Percentiles rank a stretch among this genome's conserved stretches.
Conservation (phyloP, 2,888 invertebrate species). For the Sericinus montela region DNA sequence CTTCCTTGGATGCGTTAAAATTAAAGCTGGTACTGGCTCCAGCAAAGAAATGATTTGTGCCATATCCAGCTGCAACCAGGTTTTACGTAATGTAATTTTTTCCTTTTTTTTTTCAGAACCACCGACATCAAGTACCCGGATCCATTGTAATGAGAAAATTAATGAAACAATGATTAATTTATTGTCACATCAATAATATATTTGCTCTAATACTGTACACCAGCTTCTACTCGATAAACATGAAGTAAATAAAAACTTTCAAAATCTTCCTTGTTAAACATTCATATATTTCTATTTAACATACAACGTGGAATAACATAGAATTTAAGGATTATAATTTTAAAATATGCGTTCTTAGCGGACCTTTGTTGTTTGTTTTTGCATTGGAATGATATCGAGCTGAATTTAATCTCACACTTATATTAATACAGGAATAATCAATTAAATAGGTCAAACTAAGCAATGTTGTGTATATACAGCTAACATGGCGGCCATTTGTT, state of each 20-base stretch:
- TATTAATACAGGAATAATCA: constrained; percentile 29
- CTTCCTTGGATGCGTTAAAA: no score
- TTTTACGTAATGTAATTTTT: no score
- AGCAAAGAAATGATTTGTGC: no score
- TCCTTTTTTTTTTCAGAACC: constrained; percentile 31
- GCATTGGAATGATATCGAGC: constrained; percentile 75
- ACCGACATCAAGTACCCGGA: constrained; percentile 33
- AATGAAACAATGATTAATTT: constrained; percentile 53
- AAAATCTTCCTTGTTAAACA: constrained; percentile 50
- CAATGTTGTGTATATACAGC: constrained; percentile 35
- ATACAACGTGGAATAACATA: constrained; percentile 69
- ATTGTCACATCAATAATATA: constrained; percentile 58
- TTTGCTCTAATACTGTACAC: constrained; percentile 71
- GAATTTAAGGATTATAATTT: constrained; percentile 49
- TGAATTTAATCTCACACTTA: constrained; percentile 43
- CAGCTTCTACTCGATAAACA: constrained; percentile 46
- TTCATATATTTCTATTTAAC: constrained; percentile 71
- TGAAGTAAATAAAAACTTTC: constrained; percentile 50
- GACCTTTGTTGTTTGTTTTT: constrained; percentile 45
- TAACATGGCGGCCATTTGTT: constrained; percentile 23
- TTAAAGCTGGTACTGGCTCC: no score
- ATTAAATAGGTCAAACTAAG: constrained; percentile 32
- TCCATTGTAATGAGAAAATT: constrained; percentile 20
- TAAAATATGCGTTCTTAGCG: constrained; percentile 46
- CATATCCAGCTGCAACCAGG: no score